These are phyloP conservation scores for Trachelus iudaicus DNA, from an alignment of 2,888 invertebrate species.

Conservation along the genomic window DNA sequence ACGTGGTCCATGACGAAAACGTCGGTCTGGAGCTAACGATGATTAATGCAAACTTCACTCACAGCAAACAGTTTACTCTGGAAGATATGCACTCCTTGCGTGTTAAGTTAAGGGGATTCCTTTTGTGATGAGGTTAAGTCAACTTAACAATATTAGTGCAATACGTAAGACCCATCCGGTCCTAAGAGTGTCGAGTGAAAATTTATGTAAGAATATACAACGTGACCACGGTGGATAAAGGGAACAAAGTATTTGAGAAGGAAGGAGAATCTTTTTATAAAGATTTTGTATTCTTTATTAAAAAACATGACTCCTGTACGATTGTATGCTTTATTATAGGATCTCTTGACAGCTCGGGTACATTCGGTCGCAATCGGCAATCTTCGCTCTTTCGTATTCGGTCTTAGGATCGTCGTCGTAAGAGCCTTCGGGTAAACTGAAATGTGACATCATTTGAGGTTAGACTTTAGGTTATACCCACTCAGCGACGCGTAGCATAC, in stretches of 20 bases:
- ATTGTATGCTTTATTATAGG: not conserved
- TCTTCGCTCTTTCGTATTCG: constrained; percentile 68
- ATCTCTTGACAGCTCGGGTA: constrained; percentile 65
- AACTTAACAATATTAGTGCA: not conserved
- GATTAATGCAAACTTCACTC: constrained; percentile 19
- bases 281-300: not conserved
- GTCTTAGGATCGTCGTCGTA: constrained; percentile 64
- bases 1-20: not conserved
- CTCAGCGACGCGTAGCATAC: not conserved
- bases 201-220: not conserved
- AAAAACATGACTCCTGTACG: not conserved
- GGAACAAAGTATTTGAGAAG: not conserved
- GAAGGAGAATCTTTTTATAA: not conserved
- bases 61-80: constrained; percentile 10
- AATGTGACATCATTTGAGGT: constrained; percentile 27
- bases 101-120: not conserved
- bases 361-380: constrained; percentile 63
- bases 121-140: not conserved
- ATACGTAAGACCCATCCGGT: not conserved
- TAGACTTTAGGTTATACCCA: not conserved
- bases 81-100: not conserved
- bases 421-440: constrained; percentile 68
- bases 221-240: not conserved
- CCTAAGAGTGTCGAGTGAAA: not conserved
- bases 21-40: constrained; percentile 24